Evolutionary conservation across 1,140 invertebrate genomes (phyloP).

Genomic region (Micrasema longulum): DNA sequence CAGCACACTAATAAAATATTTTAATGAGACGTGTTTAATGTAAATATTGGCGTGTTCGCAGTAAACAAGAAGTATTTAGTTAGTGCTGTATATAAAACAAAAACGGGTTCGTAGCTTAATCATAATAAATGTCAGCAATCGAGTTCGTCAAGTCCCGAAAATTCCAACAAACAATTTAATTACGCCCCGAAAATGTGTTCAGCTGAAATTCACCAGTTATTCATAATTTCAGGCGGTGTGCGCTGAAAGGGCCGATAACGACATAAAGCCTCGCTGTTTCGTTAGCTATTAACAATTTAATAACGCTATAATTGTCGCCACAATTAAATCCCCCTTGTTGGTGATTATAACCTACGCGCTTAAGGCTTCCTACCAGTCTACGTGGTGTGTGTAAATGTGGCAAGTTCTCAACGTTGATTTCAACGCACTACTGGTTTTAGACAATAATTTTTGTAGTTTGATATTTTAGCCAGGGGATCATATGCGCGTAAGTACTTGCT

Average conservation of each 20-base stretch:
- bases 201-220: neutral
- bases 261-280: conserved; percentile 38
- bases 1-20: too few relatives aligned
- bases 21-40: too few relatives aligned
- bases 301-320: conserved; percentile 45
- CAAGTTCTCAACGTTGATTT: too few relatives aligned
- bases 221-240: neutral
- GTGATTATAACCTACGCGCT: conserved; percentile 12
- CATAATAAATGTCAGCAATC: neutral
- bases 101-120: neutral
- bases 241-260: conserved; percentile 22
- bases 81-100: neutral
- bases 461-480: too few relatives aligned
- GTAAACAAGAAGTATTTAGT: neutral
- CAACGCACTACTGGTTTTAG: too few relatives aligned
- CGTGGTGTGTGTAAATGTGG: too few relatives aligned
- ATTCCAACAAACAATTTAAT: conserved; percentile 11
- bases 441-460: too few relatives aligned
- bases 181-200: conserved; percentile 3
- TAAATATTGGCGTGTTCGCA: too few relatives aligned
- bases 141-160: neutral
- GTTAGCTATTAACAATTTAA: conserved; percentile 46
- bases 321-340: conserved; percentile 40
- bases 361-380: neutral
- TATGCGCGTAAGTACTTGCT: too few relatives aligned